Base-by-base conservation (phyloP, 2,888 invertebrate species). In the Coenonympha arcania region DNA sequence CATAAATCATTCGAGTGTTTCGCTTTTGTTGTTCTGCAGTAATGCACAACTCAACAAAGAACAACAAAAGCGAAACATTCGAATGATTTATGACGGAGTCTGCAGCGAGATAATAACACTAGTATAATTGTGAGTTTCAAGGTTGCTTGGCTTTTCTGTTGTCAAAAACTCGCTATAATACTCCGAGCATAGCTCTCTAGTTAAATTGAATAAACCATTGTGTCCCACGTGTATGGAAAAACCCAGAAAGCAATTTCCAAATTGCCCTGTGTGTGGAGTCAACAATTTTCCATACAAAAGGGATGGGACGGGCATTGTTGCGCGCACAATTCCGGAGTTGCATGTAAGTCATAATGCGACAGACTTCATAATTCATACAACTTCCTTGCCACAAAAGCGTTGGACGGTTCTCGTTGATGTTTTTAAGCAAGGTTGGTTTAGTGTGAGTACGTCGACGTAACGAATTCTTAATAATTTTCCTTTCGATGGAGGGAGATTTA, bases 191-290 rank as follows among this genome's bases (percentile, higher is more conserved):
- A 33, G 11, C 3, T n/a, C 6, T 18, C 18, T 11, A 11, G 15
- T 16, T 24, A 11, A 36, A 53, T 49, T 49, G 26, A 41, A 50
- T 34, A 13, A 15, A 4, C 8, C 20, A 40, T 15, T 47, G 30
- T 26, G n/a, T n/a, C n/a, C n/a, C n/a, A n/a, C n/a, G 36, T 47
- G 11, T 28, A 37, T 2, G 15, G 15, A 44, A 30, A 40, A 50
- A 28, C 33, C 18, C 40, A 45, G 26, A 49, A 51, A 34, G 48
- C 47, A 48, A 51, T 44, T 39, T 40, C 43, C 41, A 48, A 48
- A 68, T 65, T 65, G 65, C 67, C 65, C 39, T 34, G 54, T 47
- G 48, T 46, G 39, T 49, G 51, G 48, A 56, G 57, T 56, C 58
- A 50, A 50, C 52, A 58, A 56, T 54, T 56, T 54, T 48, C 52